phyloP scores from a whole-genome alignment of 2,888 invertebrate genomes.

The Lysandra coridon region DNA sequence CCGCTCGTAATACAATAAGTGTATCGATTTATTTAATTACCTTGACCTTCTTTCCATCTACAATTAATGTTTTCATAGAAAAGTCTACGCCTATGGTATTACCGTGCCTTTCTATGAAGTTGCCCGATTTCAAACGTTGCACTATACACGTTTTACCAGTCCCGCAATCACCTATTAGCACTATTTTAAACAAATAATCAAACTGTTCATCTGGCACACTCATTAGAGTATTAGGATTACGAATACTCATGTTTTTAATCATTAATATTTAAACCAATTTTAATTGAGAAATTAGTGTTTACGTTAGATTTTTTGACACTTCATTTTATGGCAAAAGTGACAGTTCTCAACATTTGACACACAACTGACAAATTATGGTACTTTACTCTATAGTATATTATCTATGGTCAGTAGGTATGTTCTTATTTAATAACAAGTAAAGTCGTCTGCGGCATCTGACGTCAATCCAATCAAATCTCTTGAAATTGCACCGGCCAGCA shows the following conservation, averaged over 20 bases:
- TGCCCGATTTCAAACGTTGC: conserved; percentile 96
- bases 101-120: conserved; percentile 96
- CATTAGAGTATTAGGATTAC: conserved; percentile 89
- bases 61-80: conserved; percentile 97
- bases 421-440: no score
- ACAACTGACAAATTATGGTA: no score
- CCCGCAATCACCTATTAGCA: conserved; percentile 94
- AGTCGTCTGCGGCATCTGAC: no score
- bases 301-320: conserved; percentile 55
- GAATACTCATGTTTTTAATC: conserved; percentile 82
- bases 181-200: conserved; percentile 97
- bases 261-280: conserved; percentile 44
- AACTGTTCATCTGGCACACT: conserved; percentile 90
- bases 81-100: conserved; percentile 99
- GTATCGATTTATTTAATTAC: conserved; percentile 69
- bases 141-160: conserved; percentile 97
- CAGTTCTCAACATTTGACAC: conserved; percentile 1
- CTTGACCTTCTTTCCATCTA: conserved; percentile 97
- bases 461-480: no score
- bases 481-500: no score
- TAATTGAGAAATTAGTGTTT: conserved; percentile 49
- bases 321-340: conserved; percentile 31
- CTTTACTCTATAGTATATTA: no score
- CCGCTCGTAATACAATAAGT: conserved; percentile 32
- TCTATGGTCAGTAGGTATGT: no score